Evolutionary conservation across 2,113 vertebrate genomes (phyloP).

Genomic region (Heptranchias perlo): DNA sequence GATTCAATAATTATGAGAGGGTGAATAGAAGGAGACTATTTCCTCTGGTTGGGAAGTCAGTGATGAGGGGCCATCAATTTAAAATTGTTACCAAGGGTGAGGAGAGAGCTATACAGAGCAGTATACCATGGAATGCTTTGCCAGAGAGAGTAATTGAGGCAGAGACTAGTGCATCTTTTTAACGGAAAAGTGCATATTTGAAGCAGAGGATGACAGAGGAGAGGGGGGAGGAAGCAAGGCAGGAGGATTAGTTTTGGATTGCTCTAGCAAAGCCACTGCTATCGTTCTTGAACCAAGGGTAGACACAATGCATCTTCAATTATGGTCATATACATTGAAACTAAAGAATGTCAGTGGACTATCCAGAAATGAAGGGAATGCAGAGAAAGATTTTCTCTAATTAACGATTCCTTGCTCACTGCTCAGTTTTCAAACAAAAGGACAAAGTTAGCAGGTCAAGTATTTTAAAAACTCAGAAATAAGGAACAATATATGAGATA

Average conservation of each 20-base stretch:
- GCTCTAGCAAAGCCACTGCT: background rate
- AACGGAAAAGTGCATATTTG: background rate
- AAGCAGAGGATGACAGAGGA: background rate
- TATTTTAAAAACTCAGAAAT: background rate
- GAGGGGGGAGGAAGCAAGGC: background rate
- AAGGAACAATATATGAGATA: background rate
- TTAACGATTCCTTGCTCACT: background rate
- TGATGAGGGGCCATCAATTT: background rate
- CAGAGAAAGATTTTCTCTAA: background rate
- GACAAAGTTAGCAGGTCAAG: background rate
- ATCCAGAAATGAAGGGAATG: background rate
- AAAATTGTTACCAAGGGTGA: background rate
- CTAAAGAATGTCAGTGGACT: background rate
- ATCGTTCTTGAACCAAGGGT: background rate
- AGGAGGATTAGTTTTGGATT: background rate
- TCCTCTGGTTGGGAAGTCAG: background rate
- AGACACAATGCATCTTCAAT: background rate
- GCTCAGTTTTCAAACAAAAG: background rate
- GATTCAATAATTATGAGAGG: background rate
- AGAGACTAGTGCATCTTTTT: too few relatives aligned
- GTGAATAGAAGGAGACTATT: background rate
- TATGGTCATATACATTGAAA: background rate
- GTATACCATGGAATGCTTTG: background rate
- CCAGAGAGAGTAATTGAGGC: too few relatives aligned
- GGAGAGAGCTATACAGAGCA: background rate